These are phyloP conservation scores for Troglohyphantes excavatus DNA, from an alignment of 2,888 invertebrate species.

Conservation along the genomic window DNA sequence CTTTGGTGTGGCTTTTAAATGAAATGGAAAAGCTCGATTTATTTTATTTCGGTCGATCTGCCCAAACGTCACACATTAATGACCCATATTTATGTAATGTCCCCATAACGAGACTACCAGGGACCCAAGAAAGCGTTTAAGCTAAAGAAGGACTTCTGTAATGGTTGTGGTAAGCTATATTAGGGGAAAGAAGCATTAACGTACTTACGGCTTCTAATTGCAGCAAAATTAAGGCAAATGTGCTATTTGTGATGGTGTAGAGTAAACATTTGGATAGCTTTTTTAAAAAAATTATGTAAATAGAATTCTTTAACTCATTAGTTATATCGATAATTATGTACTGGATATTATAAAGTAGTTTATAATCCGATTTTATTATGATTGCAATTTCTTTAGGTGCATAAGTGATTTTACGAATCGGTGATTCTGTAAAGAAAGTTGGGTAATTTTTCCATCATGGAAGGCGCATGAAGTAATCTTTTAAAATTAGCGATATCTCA, in stretches of 20 bases:
- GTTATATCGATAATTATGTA: too few species aligned
- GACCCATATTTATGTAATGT: slow-evolving; percentile 2
- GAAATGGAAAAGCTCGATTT: slow-evolving; percentile 11
- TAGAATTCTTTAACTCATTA: too few species aligned
- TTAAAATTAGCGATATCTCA: too few species aligned
- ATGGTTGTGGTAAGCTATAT: background rate
- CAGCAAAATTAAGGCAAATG: background rate
- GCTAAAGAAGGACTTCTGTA: background rate
- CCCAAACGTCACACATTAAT: background rate
- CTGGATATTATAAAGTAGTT: too few species aligned
- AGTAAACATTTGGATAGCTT: background rate
- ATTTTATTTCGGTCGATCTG: background rate
- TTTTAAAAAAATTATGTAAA: too few species aligned
- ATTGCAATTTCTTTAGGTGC: too few species aligned
- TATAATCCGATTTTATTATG: too few species aligned
- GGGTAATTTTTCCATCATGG: too few species aligned
- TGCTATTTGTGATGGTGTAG: background rate
- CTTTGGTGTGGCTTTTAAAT: background rate
- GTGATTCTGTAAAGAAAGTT: too few species aligned
- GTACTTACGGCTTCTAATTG: background rate
- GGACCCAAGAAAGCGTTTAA: background rate
- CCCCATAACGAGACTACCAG: background rate
- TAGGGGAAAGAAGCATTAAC: background rate
- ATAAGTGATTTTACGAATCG: too few species aligned
- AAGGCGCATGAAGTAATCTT: too few species aligned